Evolutionary conservation across 92 coral and sea anemone species (phyloP).

Genomic region (Umimayanthus chanpuru): DNA sequence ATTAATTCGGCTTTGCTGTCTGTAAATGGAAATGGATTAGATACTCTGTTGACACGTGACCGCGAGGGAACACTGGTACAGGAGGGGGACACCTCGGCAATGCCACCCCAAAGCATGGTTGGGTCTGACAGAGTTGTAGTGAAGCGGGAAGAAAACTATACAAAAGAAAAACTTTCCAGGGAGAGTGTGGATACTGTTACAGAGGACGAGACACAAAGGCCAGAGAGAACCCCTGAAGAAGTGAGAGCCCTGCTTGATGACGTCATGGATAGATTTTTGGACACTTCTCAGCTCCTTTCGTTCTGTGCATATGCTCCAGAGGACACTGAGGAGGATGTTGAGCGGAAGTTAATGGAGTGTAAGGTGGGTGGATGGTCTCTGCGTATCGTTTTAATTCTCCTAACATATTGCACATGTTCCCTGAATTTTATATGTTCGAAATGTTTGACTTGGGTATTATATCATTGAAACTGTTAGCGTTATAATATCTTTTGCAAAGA

Average conservation of each 20-base stretch:
- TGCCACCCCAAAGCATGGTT: not conserved
- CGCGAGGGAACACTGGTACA: slow-evolving; percentile 38
- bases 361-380: slow-evolving; percentile 59
- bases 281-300: slow-evolving; percentile 72
- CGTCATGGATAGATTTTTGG: slow-evolving; percentile 71
- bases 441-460: not conserved
- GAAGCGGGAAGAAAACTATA: not conserved
- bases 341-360: slow-evolving; percentile 74
- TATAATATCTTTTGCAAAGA: not conserved
- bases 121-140: not conserved
- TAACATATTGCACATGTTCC: not conserved
- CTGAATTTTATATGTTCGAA: not conserved
- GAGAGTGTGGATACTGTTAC: slow-evolving; percentile 90
- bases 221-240: slow-evolving; percentile 74
- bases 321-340: slow-evolving; percentile 84
- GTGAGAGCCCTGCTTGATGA: slow-evolving; percentile 81
- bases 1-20: slow-evolving; percentile 9
- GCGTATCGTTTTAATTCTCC: not conserved
- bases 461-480: not conserved
- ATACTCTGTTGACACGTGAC: slow-evolving; percentile 17
- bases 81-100: not conserved
- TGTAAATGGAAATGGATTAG: slow-evolving; percentile 35
- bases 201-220: slow-evolving; percentile 67
- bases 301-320: slow-evolving; percentile 82
- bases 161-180: slow-evolving; percentile 37